Percentiles rank a stretch among this genome's conserved stretches.
Evolutionary conservation across 2,113 vertebrate species (phyloP).

Genomic region (Mormyrus lacerda): DNA sequence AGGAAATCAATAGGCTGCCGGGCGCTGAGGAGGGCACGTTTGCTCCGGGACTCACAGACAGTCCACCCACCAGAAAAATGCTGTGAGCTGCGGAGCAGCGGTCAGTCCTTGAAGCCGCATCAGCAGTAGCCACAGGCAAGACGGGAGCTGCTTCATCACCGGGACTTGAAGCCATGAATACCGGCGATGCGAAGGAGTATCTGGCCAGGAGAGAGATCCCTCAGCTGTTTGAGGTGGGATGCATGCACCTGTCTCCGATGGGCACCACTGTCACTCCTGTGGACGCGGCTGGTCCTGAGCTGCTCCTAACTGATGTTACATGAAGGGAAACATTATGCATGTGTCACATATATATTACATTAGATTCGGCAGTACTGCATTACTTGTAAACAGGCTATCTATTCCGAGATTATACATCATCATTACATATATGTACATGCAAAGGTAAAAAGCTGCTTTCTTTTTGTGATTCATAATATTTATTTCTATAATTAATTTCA

Average conservation of each 20-base stretch:
- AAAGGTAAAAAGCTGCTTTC: not conserved
- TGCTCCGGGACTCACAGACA: slow-evolving; percentile 43
- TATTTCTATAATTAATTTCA: not conserved
- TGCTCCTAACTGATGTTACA: not conserved
- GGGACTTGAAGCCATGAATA: slow-evolving; percentile 67
- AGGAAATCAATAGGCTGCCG: slow-evolving; percentile 24
- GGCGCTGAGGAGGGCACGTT: slow-evolving; percentile 26
- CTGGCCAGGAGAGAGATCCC: slow-evolving; percentile 87
- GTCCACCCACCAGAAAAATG: slow-evolving; percentile 48
- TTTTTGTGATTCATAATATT: not conserved
- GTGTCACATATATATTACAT: not conserved
- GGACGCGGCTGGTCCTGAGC: not conserved
- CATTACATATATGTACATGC: not conserved
- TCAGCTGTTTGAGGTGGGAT: slow-evolving; percentile 90
- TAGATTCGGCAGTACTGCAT: not conserved
- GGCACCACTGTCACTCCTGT: not conserved
- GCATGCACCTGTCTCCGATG: not conserved
- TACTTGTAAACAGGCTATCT: not conserved
- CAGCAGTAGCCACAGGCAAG: not conserved
- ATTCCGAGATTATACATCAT: not conserved
- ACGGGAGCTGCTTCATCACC: slow-evolving; percentile 7
- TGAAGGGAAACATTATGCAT: not conserved
- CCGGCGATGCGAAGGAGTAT: slow-evolving; percentile 88
- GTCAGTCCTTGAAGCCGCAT: not conserved
- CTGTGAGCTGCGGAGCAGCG: slow-evolving; percentile 34